Conservation (phyloP, 2,113 vertebrate species). For the Nycticebus coucang region DNA sequence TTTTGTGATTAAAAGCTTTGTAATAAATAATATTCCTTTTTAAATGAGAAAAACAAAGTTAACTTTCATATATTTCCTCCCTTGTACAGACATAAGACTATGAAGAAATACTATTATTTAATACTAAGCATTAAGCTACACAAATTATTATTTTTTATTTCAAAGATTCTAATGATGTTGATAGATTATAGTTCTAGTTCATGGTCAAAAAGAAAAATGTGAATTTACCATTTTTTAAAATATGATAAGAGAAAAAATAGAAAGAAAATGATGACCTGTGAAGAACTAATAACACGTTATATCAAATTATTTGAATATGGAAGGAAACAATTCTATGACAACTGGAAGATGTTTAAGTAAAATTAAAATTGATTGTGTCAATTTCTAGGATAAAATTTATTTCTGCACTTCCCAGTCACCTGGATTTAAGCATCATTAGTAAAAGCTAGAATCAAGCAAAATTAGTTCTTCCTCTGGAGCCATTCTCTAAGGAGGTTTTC, state of each 20-base stretch:
- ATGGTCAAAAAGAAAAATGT: background rate
- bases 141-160: background rate
- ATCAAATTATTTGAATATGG: conserved; percentile 18
- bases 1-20: background rate
- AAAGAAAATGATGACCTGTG: background rate
- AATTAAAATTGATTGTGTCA: background rate
- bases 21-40: background rate
- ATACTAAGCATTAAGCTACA: background rate
- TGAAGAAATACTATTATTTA: background rate
- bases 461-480: background rate
- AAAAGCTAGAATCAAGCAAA: background rate
- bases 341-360: background rate
- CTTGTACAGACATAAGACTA: background rate
- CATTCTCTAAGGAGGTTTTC: background rate
- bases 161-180: background rate
- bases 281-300: background rate
- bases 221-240: background rate
- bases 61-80: background rate
- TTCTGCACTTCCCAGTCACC: background rate
- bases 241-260: background rate
- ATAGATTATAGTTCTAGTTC: background rate
- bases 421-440: background rate
- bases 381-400: background rate
- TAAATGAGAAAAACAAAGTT: background rate
- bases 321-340: background rate